phyloP scores from a whole-genome alignment of 2,888 invertebrate genomes.

The Cyclophora punctaria region DNA sequence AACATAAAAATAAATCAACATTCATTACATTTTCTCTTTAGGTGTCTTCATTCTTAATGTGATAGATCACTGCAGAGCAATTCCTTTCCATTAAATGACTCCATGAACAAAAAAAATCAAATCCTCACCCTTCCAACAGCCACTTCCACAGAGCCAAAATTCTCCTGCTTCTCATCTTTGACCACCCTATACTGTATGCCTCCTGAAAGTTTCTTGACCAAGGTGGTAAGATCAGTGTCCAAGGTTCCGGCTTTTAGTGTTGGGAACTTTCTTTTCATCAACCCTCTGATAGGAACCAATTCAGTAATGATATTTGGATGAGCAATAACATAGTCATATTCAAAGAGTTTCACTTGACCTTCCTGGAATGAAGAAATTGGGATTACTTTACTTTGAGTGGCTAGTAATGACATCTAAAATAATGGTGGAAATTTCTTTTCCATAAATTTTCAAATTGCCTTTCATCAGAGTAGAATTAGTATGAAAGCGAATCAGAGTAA shows the following conservation, averaged over 20 bases:
- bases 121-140: conserved; percentile 80
- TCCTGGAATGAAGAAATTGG: conserved; percentile 48
- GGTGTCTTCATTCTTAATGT: no score
- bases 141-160: conserved; percentile 80
- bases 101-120: conserved; percentile 5
- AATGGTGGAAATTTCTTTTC: no score
- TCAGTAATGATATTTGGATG: conserved; percentile 88
- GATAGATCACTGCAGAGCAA: no score
- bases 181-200: conserved; percentile 81
- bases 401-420: no score
- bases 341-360: conserved; percentile 78
- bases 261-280: conserved; percentile 87
- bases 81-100: no score
- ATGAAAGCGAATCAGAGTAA: no score
- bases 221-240: conserved; percentile 74
- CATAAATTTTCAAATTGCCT: no score
- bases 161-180: conserved; percentile 81
- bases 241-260: conserved; percentile 79
- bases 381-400: no score
- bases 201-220: conserved; percentile 78
- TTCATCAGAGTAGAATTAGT: no score
- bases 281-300: conserved; percentile 81
- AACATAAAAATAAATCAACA: neutral
- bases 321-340: conserved; percentile 84
- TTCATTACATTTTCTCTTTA: no score